Base-by-base conservation (phyloP, 2,113 vertebrate species). In the Redunca redunca region DNA sequence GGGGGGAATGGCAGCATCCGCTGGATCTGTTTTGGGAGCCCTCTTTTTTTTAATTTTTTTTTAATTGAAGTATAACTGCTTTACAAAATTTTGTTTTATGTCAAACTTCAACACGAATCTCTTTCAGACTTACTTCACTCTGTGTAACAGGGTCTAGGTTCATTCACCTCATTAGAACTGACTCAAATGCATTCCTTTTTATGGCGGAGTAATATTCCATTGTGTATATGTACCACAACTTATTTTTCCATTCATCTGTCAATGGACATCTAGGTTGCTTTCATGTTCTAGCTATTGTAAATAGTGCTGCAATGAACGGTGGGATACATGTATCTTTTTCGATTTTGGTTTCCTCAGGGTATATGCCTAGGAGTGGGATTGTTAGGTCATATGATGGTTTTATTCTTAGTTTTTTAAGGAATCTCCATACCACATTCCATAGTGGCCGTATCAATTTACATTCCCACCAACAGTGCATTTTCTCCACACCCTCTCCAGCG, bases 1-100 rank as follows among this genome's bases (percentile, higher is more conserved):
- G 1, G 17, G 52, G 52, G 52, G 52, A 0, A 11, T 33, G 16
- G 62, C 33, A n/a, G 62, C 33, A 67, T n/a, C 62, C 1, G 0
- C 30, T 64, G 62, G 62, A 64, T 64, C 30, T 64, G 62, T 64
- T n/a, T 17, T 0, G 62, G 62, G 16, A 67, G 62, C 33, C 62
- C 3, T 19, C 13, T 67, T 67, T 64, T 62, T 62, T 60, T 28
- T 2, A 60, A 28, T 30, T 33, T 16, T 62, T 64, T 64, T 33
- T 64, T 17, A 64, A 8, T 64, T 64, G 14, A 64, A 64, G 62
- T 6, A 64, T 64, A 64, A 64, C 30, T 64, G 62, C 62, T 33
- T 64, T 17, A 64, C 30, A 64, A 30, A 64, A 2, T 64, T 64
- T 60, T 26, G 57, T 26, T 58, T 33, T 64, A 33, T 33, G 30